phyloP scores from a whole-genome alignment of 2,888 invertebrate genomes.

The Adineta ricciae region DNA sequence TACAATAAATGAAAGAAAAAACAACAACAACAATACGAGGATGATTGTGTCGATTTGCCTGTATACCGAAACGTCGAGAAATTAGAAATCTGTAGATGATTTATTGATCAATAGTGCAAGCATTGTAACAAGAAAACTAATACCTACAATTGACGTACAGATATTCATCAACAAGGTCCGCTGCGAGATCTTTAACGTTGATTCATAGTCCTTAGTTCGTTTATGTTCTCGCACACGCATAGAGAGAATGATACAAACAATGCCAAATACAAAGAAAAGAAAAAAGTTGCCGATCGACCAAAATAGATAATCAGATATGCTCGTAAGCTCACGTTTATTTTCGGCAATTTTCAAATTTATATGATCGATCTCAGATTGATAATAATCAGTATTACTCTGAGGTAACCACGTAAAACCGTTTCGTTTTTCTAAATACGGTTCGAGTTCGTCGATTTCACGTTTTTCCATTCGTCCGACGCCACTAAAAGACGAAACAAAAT shows the following conservation, averaged over 20 bases:
- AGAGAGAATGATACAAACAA: slow-evolving; percentile 13
- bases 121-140: slow-evolving; percentile 14
- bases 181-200: background rate
- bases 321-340: background rate
- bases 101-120: background rate
- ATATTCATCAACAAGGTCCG: background rate
- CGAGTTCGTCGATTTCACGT: background rate
- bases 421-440: slow-evolving; percentile 16
- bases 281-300: background rate
- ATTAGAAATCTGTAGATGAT: background rate
- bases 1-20: too few species aligned
- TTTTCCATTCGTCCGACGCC: slow-evolving; percentile 14
- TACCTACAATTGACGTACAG: background rate
- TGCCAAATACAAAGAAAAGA: background rate
- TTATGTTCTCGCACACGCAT: slow-evolving; percentile 10
- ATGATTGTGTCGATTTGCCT: too few species aligned
- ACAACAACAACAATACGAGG: too few species aligned
- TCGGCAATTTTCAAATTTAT: background rate
- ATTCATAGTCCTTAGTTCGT: background rate
- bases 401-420: background rate
- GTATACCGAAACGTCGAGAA: too few species aligned
- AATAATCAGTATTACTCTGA: background rate
- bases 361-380: background rate
- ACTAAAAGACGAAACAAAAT: background rate
- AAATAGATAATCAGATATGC: background rate